phyloP scores from a whole-genome alignment of 2,113 vertebrate genomes.

The Regulus satrapa region DNA sequence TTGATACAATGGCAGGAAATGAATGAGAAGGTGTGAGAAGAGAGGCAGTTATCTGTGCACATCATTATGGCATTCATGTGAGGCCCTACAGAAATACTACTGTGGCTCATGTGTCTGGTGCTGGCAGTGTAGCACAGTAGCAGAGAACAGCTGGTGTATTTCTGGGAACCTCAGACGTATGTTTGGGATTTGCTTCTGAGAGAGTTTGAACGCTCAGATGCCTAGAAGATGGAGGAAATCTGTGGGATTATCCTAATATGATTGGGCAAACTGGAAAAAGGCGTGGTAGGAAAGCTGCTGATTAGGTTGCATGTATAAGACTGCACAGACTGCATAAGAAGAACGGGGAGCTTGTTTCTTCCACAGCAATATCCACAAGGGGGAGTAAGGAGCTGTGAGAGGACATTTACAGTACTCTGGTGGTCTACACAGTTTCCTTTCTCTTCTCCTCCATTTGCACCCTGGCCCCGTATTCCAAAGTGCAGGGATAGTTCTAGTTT shows the following conservation, averaged over 20 bases:
- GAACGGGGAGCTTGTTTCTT: neutral
- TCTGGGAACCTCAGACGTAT: neutral
- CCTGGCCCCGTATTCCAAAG: neutral
- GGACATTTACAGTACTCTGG: neutral
- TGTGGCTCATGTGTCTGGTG: neutral
- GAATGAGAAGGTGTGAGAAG: neutral
- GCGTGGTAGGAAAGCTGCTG: neutral
- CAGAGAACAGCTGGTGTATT: neutral
- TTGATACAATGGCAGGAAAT: slow-evolving; percentile 33
- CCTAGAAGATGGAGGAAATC: neutral
- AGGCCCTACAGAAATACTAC: neutral
- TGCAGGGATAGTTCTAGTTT: neutral
- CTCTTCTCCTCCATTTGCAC: neutral
- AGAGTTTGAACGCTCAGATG: neutral
- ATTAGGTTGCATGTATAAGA: neutral
- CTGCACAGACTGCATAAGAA: neutral
- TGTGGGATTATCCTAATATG: neutral
- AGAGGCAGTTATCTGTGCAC: neutral
- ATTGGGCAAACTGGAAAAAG: neutral
- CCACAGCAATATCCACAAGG: neutral
- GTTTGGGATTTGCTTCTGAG: neutral
- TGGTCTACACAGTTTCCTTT: neutral
- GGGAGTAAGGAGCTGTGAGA: neutral
- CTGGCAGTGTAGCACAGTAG: neutral
- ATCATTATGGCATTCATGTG: neutral